These are phyloP conservation scores for Cercopithecus diana DNA, from an alignment of 2,797 vertebrate species.

Conservation along the genomic window DNA sequence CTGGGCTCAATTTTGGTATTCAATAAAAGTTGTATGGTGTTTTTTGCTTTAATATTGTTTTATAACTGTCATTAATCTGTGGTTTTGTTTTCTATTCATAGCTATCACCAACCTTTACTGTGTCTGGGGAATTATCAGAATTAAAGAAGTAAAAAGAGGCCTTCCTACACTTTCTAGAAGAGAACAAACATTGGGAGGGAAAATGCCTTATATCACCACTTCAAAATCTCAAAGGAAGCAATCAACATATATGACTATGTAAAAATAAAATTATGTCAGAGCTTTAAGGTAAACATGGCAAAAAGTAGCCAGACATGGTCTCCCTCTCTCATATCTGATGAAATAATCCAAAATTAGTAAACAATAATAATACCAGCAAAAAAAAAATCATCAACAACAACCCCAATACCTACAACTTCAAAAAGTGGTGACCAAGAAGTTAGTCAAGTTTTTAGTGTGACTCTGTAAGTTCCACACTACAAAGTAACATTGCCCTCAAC, in stretches of 20 bases:
- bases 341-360: constrained; percentile 41
- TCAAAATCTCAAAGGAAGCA: neutral
- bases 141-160: constrained; percentile 13
- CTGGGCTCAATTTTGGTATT: neutral
- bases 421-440: neutral
- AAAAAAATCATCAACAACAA: neutral
- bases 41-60: constrained; percentile 1
- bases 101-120: constrained; percentile 4
- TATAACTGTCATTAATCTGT: neutral
- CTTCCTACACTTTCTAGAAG: neutral
- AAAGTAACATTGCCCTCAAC: neutral
- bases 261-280: neutral
- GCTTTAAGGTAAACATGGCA: neutral
- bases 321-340: neutral
- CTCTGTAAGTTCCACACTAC: neutral
- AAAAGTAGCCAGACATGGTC: neutral
- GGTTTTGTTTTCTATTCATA: constrained; percentile 3
- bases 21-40: neutral
- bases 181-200: neutral
- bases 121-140: neutral
- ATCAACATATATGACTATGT: neutral
- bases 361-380: neutral
- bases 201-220: neutral
- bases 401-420: neutral
- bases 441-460: neutral